These are phyloP conservation scores for Prionailurus bengalensis DNA, from an alignment of 2,113 vertebrate genomes.

Conservation along the genomic window DNA sequence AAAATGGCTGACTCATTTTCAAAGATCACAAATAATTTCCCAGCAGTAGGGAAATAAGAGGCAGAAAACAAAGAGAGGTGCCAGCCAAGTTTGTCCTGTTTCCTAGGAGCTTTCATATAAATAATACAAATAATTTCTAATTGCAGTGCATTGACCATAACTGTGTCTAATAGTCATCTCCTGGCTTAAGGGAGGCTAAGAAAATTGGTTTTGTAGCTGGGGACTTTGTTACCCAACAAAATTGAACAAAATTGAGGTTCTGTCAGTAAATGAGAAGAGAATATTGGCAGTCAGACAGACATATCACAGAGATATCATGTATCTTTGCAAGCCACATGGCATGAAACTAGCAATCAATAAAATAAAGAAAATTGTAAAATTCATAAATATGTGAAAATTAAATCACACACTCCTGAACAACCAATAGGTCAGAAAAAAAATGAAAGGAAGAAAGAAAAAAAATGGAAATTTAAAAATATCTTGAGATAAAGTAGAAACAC, in stretches of 20 bases:
- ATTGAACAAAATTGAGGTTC: background rate
- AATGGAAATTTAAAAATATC: background rate
- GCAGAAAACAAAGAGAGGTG: background rate
- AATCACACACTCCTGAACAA: background rate
- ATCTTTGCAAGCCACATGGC: background rate
- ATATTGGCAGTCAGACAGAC: background rate
- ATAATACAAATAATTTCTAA: background rate
- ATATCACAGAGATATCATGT: background rate
- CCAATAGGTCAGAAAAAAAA: background rate
- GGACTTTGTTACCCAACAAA: background rate
- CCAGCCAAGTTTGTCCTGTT: background rate
- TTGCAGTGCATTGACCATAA: background rate
- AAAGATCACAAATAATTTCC: background rate
- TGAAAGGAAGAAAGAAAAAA: background rate
- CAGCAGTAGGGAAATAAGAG: background rate
- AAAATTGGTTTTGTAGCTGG: background rate
- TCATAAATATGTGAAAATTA: background rate
- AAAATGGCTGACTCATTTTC: background rate
- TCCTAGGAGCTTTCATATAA: background rate
- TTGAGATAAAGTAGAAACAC: background rate
- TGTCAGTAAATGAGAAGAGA: background rate
- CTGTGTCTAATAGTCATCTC: background rate
- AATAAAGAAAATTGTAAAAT: background rate
- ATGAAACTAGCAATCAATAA: background rate
- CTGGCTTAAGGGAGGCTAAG: background rate